Evolutionary conservation across 2,888 invertebrate species (phyloP).

Genomic region (Monochamus alternatus): DNA sequence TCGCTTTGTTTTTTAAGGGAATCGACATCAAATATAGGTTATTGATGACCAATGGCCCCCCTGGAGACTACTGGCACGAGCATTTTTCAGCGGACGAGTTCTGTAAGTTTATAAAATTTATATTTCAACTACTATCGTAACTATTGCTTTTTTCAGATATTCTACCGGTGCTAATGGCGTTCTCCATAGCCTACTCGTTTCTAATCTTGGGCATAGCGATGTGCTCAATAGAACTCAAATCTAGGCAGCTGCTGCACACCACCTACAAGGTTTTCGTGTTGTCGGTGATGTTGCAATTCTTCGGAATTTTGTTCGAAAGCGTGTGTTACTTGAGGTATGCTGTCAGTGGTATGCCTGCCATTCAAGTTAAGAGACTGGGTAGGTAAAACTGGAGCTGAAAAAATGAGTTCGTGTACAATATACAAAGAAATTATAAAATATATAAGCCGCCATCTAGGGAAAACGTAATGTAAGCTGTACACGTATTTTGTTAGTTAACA

Average conservation of each 20-base stretch:
- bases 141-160: slow-evolving; percentile 79
- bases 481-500: too few species aligned
- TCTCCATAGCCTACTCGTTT: slow-evolving; percentile 81
- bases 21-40: slow-evolving; percentile 86
- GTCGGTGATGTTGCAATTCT: slow-evolving; percentile 81
- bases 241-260: slow-evolving; percentile 87
- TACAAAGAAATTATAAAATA: too few species aligned
- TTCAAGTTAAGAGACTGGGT: slow-evolving; percentile 72
- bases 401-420: too few species aligned
- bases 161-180: slow-evolving; percentile 85
- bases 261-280: slow-evolving; percentile 90
- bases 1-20: slow-evolving; percentile 80
- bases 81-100: slow-evolving; percentile 97
- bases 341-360: slow-evolving; percentile 79
- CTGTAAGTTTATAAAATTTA: slow-evolving; percentile 76
- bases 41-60: slow-evolving; percentile 89
- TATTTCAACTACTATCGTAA: neutral
- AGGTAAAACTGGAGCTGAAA: slow-evolving; percentile 37
- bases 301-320: slow-evolving; percentile 80
- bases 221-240: slow-evolving; percentile 83
- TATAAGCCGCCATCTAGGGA: too few species aligned
- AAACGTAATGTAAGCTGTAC: too few species aligned
- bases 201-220: slow-evolving; percentile 82
- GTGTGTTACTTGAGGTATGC: slow-evolving; percentile 86
- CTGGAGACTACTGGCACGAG: slow-evolving; percentile 87